Percentiles rank a stretch among this genome's conserved stretches.
Conservation (phyloP, 2,113 vertebrate genomes). For the Phasianus colchicus region DNA sequence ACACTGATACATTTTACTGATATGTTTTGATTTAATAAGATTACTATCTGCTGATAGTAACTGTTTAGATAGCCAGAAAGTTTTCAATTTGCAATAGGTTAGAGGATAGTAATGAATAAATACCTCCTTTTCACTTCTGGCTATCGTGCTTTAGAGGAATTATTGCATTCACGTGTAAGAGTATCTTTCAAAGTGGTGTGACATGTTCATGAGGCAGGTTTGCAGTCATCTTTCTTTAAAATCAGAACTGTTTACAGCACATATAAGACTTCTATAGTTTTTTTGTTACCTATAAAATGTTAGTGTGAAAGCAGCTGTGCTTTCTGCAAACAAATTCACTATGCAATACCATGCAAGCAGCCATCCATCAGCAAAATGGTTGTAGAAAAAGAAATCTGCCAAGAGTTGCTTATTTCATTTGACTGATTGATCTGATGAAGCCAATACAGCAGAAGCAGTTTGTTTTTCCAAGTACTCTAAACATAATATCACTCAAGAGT, state of each 20-base stretch:
- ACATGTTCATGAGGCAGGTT: neutral
- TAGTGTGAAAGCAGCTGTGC: neutral
- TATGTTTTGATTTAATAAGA: neutral
- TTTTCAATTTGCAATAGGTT: neutral
- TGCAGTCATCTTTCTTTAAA: neutral
- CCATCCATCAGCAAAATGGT: slow-evolving; percentile 13
- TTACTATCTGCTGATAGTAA: rapidly evolving
- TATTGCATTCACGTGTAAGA: neutral
- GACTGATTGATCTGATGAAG: slow-evolving; percentile 27
- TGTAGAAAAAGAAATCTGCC: neutral
- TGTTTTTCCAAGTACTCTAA: slow-evolving; percentile 4
- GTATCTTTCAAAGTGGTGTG: neutral
- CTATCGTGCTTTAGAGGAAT: neutral
- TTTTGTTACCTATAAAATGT: slow-evolving; percentile 33
- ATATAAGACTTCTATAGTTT: neutral
- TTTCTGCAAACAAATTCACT: neutral
- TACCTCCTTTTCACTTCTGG: neutral
- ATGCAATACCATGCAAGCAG: neutral
- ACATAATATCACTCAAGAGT: neutral
- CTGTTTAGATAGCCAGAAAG: neutral
- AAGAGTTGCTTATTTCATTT: slow-evolving; percentile 24
- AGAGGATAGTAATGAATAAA: neutral
- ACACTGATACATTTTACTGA: neutral
- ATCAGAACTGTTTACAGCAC: neutral
- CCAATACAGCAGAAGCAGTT: neutral